Base-by-base conservation (phyloP, 2,888 invertebrate genomes). In the Cephus pygmeus region DNA sequence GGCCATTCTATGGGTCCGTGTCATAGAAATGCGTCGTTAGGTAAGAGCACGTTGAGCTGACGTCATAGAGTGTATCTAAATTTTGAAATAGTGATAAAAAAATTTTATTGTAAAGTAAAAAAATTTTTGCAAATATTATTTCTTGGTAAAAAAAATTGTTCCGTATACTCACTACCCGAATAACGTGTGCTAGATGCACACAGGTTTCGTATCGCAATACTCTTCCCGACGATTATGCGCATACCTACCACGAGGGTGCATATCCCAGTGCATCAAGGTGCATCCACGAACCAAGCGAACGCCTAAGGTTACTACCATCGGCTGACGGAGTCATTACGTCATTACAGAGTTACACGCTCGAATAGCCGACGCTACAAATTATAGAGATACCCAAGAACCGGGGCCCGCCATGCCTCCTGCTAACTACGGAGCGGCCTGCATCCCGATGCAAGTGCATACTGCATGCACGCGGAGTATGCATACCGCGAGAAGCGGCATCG, bases 291-390 rank as follows among this genome's bases (percentile, higher is more conserved):
- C 56, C 56, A 3, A 71, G 33, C 9, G 71, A 71, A 31, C 71
- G 71, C 71, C 71, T 71, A 71, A 71, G 71, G 71, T 71, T 71
- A 71, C 71, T 34, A 71, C 31, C 71, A 71, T 23, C 12, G 71
- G 15, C 71, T 71, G 84, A 85, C 84, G 82, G 85, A 85, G 86
- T 88, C 89, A 90, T 90, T 90, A 90, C 89, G 85, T 90, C 88
- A 90, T 90, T 90, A 90, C 87, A 80, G 85, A 87, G 89, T 90
- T 90, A 89, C 89, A 90, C 87, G 89, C 85, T 88, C 85, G 87
- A 87, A 86, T 88, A 85, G 88, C 82, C 85, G 88, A 88, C 85
- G 86, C 87, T 87, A 89, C 87, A 90, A 90, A 90, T 90, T 90
- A 89, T 87, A 90, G 89, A 89, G 86, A 79, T 71, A 34, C 34